Evolutionary conservation across 2,113 vertebrate species (phyloP).

Genomic region (Ivindomyrus marchei): DNA sequence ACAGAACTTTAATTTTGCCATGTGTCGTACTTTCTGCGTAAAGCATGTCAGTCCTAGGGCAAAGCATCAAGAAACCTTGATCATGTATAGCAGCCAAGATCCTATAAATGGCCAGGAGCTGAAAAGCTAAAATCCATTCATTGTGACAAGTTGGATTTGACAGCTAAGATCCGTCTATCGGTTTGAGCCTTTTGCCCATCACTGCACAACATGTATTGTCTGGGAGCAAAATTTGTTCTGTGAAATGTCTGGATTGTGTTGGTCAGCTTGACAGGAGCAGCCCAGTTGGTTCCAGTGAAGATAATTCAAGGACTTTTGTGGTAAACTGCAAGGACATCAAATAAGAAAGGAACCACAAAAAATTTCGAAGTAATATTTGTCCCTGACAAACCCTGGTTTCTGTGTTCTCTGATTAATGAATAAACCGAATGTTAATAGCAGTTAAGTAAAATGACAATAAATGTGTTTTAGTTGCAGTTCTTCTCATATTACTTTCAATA

Average conservation of each 20-base stretch:
- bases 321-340: conserved; percentile 27
- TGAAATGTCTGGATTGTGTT: conserved; percentile 24
- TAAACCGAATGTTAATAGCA: not conserved
- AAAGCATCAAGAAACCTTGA: conserved; percentile 28
- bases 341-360: conserved; percentile 19
- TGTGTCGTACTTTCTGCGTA: conserved; percentile 31
- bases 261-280: conserved; percentile 32
- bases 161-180: conserved; percentile 43
- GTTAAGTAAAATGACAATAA: not conserved
- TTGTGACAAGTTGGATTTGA: conserved; percentile 45
- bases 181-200: conserved; percentile 33
- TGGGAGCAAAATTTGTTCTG: conserved; percentile 34
- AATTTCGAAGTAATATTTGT: conserved; percentile 17
- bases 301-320: conserved; percentile 23
- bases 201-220: conserved; percentile 30
- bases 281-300: not conserved
- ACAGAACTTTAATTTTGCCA: conserved; percentile 38
- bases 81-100: conserved; percentile 33
- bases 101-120: conserved; percentile 28
- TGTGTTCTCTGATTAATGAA: not conserved
- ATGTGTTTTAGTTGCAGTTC: not conserved
- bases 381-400: not conserved
- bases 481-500: not conserved
- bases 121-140: conserved; percentile 37
- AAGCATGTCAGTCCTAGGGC: conserved; percentile 38